A percentile compares a stretch with the other conserved stretches of the same genome.
Evolutionary conservation across 2,113 vertebrate species (phyloP).

Genomic region (Cisticola juncidis): DNA sequence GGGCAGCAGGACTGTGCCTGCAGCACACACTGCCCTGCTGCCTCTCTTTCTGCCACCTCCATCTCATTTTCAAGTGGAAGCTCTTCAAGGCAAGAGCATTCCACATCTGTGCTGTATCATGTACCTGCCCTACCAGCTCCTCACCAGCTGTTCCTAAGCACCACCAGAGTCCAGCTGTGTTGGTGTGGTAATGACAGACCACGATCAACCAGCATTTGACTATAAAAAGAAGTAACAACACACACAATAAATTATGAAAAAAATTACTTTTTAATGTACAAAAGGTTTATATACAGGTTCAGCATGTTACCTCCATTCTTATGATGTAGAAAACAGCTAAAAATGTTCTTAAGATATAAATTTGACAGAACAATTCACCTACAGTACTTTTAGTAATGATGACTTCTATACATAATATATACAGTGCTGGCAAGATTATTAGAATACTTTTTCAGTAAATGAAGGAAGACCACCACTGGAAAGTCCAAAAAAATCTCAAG

Average conservation of each 20-base stretch:
- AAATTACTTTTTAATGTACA: constrained; percentile 96
- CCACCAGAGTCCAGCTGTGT: not conserved
- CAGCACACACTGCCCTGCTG: not conserved
- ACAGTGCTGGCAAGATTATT: constrained; percentile 61
- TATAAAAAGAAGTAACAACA: not conserved
- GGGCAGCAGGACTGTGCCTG: not conserved
- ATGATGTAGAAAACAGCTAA: constrained; percentile 82
- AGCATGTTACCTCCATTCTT: constrained; percentile 75
- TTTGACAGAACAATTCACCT: constrained; percentile 70
- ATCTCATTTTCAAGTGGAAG: not conserved
- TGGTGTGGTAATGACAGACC: not conserved
- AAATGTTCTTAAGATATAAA: constrained; percentile 79
- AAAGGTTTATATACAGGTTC: constrained; percentile 89
- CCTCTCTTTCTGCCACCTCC: not conserved
- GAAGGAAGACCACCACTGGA: constrained; percentile 33
- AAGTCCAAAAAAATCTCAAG: constrained; percentile 38
- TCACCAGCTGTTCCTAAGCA: not conserved
- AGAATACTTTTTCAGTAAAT: constrained; percentile 48
- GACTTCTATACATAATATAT: constrained; percentile 75
- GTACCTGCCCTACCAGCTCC: not conserved
- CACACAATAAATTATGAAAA: constrained; percentile 76
- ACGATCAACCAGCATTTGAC: not conserved
- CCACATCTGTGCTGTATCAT: not conserved
- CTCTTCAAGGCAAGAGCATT: not conserved
- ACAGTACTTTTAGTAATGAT: constrained; percentile 69